Percentiles rank a stretch among this genome's conserved stretches.
Conservation (phyloP, 2,888 invertebrate species). For the Lagria hirta region DNA sequence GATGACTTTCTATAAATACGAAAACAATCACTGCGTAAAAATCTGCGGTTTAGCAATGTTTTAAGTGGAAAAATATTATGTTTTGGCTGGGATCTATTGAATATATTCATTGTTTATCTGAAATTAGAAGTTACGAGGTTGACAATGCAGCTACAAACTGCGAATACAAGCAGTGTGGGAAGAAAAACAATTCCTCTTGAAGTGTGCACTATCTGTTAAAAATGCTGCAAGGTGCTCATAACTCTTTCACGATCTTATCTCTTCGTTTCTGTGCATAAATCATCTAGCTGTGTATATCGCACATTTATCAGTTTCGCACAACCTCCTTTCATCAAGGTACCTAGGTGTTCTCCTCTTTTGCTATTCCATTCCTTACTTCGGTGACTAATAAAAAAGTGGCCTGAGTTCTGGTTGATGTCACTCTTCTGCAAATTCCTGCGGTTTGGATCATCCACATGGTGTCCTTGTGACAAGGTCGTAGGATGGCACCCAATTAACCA, state of each 20-base stretch:
- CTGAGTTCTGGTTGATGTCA: slow-evolving; percentile 10
- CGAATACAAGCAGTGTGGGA: too few species aligned
- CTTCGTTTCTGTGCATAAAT: slow-evolving; percentile 12
- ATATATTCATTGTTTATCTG: too few species aligned
- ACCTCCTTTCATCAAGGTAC: slow-evolving; percentile 12
- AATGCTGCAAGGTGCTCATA: slow-evolving; percentile 16
- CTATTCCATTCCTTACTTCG: background rate
- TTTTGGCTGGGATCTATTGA: too few species aligned
- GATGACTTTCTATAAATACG: too few species aligned
- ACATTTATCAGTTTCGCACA: slow-evolving; percentile 14
- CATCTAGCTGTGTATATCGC: slow-evolving; percentile 10
- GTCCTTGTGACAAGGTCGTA: slow-evolving; percentile 28
- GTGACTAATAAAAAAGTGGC: slow-evolving; percentile 8
- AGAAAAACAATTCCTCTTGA: slow-evolving; percentile 14
- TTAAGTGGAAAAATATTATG: too few species aligned
- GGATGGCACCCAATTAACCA: slow-evolving; percentile 27
- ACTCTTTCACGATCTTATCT: slow-evolving; percentile 15
- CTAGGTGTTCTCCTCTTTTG: slow-evolving; percentile 2
- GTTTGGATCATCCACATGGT: slow-evolving; percentile 11
- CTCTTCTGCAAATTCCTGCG: slow-evolving; percentile 17
- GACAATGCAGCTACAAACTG: too few species aligned
- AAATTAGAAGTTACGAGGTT: too few species aligned
- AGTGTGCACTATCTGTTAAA: slow-evolving; percentile 10
- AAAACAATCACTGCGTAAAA: too few species aligned
- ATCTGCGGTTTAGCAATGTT: too few species aligned